These are phyloP conservation scores for Theristicus caerulescens DNA, from an alignment of 2,113 vertebrate species.

Conservation along the genomic window DNA sequence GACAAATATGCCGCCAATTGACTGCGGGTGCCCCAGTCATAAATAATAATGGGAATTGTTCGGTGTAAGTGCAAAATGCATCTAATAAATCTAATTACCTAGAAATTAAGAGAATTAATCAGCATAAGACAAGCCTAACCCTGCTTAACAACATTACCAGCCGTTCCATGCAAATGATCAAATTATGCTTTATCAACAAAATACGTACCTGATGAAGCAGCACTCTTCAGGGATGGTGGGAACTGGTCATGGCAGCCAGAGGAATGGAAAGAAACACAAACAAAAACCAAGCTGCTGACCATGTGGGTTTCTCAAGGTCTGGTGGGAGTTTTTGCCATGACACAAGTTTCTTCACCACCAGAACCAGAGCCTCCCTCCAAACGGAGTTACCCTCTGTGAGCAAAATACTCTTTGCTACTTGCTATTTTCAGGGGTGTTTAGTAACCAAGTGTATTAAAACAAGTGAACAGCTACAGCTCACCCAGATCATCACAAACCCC, in stretches of 20 bases:
- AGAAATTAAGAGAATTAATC: not conserved
- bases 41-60: not conserved
- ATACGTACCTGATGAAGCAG: not conserved
- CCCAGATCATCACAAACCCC: not conserved
- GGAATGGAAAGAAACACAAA: not conserved
- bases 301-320: not conserved
- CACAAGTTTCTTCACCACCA: not conserved
- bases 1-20: accelerated
- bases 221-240: accelerated
- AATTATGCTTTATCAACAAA: not conserved
- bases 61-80: not conserved
- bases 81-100: not conserved
- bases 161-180: not conserved
- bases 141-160: not conserved
- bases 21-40: not conserved
- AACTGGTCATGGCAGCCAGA: not conserved
- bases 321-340: not conserved
- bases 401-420: not conserved
- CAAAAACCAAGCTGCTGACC: accelerated
- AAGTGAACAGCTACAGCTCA: not conserved
- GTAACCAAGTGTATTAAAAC: not conserved
- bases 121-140: not conserved
- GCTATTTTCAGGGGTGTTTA: not conserved
- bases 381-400: not conserved
- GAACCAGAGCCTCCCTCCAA: not conserved